Percentiles rank a stretch among this genome's conserved stretches.
These are phyloP conservation scores for Barbus barbus DNA, from an alignment of 2,113 vertebrate genomes.

Conservation along the genomic window DNA sequence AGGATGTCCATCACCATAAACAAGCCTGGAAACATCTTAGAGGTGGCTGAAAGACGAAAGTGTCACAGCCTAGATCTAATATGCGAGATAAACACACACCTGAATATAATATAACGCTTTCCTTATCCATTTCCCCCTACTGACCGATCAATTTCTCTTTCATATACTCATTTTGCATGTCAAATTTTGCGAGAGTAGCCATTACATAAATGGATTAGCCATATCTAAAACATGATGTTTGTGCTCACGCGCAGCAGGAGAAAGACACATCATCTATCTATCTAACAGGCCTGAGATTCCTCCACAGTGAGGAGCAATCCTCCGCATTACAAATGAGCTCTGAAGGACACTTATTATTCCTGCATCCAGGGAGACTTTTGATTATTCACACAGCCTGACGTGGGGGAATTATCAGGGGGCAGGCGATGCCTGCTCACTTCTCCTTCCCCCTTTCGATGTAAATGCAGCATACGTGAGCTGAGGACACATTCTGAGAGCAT, in stretches of 20 bases:
- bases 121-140: neutral
- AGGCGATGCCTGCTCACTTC: neutral
- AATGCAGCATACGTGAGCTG: slow-evolving; percentile 8
- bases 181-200: neutral
- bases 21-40: slow-evolving; percentile 18
- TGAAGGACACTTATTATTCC: slow-evolving; percentile 46
- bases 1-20: slow-evolving; percentile 28
- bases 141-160: neutral
- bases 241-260: slow-evolving; percentile 23
- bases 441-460: neutral
- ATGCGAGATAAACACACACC: neutral
- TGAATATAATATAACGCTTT: neutral
- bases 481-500: neutral
- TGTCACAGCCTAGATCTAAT: neutral
- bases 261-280: slow-evolving; percentile 38
- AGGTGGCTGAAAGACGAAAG: neutral
- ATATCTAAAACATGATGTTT: neutral
- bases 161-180: neutral
- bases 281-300: slow-evolving; percentile 41
- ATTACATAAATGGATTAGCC: neutral
- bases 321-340: slow-evolving; percentile 54
- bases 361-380: slow-evolving; percentile 38
- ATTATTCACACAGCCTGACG: slow-evolving; percentile 37
- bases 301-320: slow-evolving; percentile 37
- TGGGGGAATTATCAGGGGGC: slow-evolving; percentile 12